These are phyloP conservation scores for Mallotus villosus DNA, from an alignment of 2,797 vertebrate species.

Conservation along the genomic window DNA sequence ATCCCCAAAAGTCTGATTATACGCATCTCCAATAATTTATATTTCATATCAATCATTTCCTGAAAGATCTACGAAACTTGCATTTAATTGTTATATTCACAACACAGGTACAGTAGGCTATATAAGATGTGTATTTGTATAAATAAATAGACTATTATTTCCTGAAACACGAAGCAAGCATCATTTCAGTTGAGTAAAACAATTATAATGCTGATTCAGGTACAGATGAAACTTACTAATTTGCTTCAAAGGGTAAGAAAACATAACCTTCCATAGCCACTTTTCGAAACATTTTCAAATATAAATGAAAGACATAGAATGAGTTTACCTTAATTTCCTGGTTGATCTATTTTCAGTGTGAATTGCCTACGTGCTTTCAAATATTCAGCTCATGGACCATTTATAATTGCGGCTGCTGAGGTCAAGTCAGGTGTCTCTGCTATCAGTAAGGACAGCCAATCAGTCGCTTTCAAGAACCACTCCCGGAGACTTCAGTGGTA, in stretches of 20 bases:
- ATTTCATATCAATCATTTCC: too few species aligned
- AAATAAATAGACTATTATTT: too few species aligned
- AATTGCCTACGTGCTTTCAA: conserved; percentile 7
- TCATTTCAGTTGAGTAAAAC: too few species aligned
- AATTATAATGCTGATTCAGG: too few species aligned
- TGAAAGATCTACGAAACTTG: too few species aligned
- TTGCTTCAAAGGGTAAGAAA: not conserved
- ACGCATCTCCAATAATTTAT: not conserved
- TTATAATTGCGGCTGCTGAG: not conserved
- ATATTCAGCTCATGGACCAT: not conserved
- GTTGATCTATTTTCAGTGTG: not conserved
- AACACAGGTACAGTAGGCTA: too few species aligned
- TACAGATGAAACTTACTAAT: not conserved
- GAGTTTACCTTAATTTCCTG: not conserved
- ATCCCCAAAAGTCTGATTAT: not conserved
- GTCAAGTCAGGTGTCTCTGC: conserved; percentile 4
- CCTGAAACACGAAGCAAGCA: too few species aligned
- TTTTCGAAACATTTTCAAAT: not conserved
- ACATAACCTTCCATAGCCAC: not conserved
- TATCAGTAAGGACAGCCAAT: conserved; percentile 14
- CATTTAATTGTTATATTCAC: too few species aligned
- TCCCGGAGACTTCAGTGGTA: not conserved
- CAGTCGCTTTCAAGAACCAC: not conserved
- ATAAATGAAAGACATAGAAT: not conserved
- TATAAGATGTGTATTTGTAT: too few species aligned